Evolutionary conservation across 2,888 invertebrate species (phyloP).

Genomic region (Cataglyphis rosenhaueri): DNA sequence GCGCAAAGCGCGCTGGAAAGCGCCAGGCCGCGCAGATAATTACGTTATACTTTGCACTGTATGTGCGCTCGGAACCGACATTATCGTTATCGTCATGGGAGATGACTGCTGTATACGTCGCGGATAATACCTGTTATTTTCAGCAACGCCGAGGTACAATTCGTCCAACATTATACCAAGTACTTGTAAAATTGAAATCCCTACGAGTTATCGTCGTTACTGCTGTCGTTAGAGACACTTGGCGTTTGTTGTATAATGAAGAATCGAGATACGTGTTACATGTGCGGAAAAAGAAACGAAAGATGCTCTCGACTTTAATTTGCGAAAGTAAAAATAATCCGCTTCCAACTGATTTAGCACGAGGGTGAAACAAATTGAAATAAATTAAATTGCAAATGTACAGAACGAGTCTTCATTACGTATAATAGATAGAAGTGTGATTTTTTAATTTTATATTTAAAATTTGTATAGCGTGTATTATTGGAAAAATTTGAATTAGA

Average conservation of each 20-base stretch:
- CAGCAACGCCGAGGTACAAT: slow-evolving; percentile 40
- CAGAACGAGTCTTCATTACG: not conserved
- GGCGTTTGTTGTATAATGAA: slow-evolving; percentile 10
- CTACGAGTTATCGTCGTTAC: slow-evolving; percentile 27
- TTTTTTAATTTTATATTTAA: not conserved
- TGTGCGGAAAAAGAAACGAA: not conserved
- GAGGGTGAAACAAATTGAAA: not conserved
- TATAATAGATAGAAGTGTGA: not conserved
- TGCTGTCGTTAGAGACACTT: slow-evolving; percentile 30
- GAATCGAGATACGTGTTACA: not conserved
- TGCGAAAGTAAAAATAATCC: not conserved
- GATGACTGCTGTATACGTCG: slow-evolving; percentile 62
- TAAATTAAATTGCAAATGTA: slow-evolving; percentile 10
- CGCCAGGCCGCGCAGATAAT: slow-evolving; percentile 73
- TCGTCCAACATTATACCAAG: slow-evolving; percentile 43
- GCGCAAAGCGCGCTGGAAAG: slow-evolving; percentile 56
- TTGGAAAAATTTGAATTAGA: not conserved
- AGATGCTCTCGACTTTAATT: not conserved
- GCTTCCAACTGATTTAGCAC: not conserved
- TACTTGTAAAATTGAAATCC: slow-evolving; percentile 48
- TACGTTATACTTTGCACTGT: slow-evolving; percentile 77
- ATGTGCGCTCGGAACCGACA: slow-evolving; percentile 58
- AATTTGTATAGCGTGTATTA: not conserved
- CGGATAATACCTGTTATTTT: slow-evolving; percentile 69
- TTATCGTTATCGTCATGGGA: slow-evolving; percentile 74